Conservation (phyloP, 2,113 vertebrate species). For the Malurus cyaneus region DNA sequence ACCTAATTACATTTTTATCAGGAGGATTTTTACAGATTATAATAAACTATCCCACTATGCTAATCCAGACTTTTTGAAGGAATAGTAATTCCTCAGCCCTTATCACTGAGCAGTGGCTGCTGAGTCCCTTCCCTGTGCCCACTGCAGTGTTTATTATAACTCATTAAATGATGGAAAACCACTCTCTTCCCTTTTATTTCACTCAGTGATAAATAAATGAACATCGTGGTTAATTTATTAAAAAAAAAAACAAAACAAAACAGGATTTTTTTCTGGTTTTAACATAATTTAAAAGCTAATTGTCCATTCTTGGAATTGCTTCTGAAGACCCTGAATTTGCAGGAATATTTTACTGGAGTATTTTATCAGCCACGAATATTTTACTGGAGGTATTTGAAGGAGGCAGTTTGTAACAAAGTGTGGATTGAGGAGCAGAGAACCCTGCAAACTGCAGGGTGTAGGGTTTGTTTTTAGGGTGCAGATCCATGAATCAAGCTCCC, state of each 20-base stretch:
- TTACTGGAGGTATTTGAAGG: neutral
- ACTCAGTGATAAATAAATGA: neutral
- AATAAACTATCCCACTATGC: neutral
- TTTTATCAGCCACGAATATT: neutral
- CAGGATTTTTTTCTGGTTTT: neutral
- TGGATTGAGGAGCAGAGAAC: neutral
- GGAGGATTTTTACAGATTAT: conserved; percentile 24
- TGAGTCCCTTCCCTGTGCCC: neutral
- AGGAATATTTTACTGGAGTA: neutral
- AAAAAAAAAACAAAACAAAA: too few relatives aligned
- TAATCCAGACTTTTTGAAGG: neutral
- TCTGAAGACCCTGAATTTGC: neutral
- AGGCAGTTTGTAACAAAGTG: neutral
- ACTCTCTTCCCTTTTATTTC: neutral
- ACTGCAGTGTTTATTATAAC: neutral
- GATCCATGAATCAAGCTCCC: neutral
- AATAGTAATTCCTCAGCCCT: conserved; percentile 19
- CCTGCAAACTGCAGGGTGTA: neutral
- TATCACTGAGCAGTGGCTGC: neutral
- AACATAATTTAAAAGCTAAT: neutral
- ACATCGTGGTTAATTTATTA: neutral
- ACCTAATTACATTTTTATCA: conserved; percentile 15
- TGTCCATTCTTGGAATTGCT: neutral
- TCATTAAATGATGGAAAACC: neutral
- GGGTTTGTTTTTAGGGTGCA: neutral